Base-by-base conservation (phyloP, 2,113 vertebrate species). In the Excalfactoria chinensis region DNA sequence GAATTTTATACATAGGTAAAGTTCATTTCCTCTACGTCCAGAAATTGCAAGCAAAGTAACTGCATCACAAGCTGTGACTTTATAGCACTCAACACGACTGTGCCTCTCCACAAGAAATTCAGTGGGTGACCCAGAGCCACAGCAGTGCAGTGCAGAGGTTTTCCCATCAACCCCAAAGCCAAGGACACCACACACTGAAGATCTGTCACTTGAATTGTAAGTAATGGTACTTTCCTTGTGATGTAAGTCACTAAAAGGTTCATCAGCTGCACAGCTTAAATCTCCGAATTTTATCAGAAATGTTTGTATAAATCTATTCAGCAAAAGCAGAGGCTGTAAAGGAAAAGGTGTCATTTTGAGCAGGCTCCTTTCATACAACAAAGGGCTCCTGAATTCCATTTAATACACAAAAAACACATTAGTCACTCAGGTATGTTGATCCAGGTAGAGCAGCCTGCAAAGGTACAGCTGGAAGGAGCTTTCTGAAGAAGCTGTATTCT, bases 1-100 rank as follows among this genome's bases (percentile, higher is more conserved):
- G 26, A 71, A 44, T 13, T 84, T 1, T 81, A 34, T 35, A 60
- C 55, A 13, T 13, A 37, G 43, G 43, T 8, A 6, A 66, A 88
- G 59, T 46, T 16, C 5, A 6, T 19, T 51, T 73, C 32, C 26
- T 56, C 15, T 28, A 13, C 4, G 6, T 25, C 37, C 22, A 43
- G 30, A 76, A 67, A 44, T 25, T 35, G 58, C 13, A 75, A 83
- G n/a, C 35, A 23, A 62, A 73, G 8, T 8, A 86, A 49, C 11
- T 26, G 1, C 53, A 28, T 12, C 28, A 67, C 17, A 71, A 70
- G 62, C 62, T 56, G 53, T 21, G 15, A 60, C 84, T 89, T 56
- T 0, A 0, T 18, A 51, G 58, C 4, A 4, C 26, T 68, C 56
- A 90, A 40, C 4, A 0, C 21, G 28, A 53, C 59, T 9, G 0